phyloP scores from a whole-genome alignment of 2,888 invertebrate species.

The Elysia crispata region DNA sequence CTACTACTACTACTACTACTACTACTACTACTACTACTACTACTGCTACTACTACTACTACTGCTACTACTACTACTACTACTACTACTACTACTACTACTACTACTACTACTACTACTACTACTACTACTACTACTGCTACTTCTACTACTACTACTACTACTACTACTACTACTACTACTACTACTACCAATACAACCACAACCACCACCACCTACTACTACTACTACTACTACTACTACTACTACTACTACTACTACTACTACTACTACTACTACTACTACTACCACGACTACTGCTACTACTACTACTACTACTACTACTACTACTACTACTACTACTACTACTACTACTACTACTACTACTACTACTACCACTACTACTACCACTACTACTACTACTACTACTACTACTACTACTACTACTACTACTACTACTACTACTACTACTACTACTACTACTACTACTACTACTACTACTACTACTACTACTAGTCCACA shows the following conservation, averaged over 20 bases:
- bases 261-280: not conserved
- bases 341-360: too few species aligned
- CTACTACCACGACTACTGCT: not conserved
- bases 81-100: conserved; percentile 9
- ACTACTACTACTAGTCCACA: not conserved
- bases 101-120: too few species aligned
- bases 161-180: not conserved
- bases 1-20: conserved; percentile 9
- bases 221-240: not conserved
- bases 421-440: not conserved
- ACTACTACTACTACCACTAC: too few species aligned
- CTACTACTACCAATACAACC: too few species aligned
- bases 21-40: conserved; percentile 9
- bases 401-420: conserved; percentile 4
- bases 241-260: not conserved
- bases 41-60: conserved; percentile 1
- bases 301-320: not conserved
- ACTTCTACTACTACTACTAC: not conserved
- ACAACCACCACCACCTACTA: too few species aligned
- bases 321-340: not conserved
- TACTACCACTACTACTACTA: conserved; percentile 4
- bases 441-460: conserved; percentile 1
- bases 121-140: too few species aligned
- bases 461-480: conserved; percentile 9
- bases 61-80: not conserved